phyloP scores from a whole-genome alignment of 2,797 vertebrate genomes.

The Coccyzus lansbergi region DNA sequence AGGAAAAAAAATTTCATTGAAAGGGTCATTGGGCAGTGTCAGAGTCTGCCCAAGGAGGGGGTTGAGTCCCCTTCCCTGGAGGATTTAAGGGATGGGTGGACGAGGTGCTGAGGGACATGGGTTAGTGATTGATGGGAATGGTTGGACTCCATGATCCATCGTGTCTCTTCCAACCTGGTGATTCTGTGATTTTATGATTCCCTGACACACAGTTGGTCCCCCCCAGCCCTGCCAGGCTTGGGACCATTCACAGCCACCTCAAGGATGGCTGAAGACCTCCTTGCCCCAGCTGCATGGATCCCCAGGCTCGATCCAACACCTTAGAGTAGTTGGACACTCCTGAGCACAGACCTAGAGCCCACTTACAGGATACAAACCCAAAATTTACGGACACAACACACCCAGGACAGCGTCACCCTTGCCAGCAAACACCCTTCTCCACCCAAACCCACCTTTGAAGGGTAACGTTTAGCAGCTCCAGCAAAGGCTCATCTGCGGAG shows the following conservation, averaged over 20 bases:
- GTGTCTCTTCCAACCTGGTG: too few species aligned
- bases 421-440: neutral
- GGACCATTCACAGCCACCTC: neutral
- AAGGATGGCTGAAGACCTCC: neutral
- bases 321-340: neutral
- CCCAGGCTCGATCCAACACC: neutral
- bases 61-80: too few species aligned
- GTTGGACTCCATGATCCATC: too few species aligned
- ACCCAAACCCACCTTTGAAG: neutral
- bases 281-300: neutral
- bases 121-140: too few species aligned
- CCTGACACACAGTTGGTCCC: neutral
- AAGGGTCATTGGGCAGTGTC: too few species aligned
- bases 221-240: neutral
- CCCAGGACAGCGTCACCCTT: accelerated
- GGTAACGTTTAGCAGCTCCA: neutral
- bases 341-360: neutral
- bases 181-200: too few species aligned
- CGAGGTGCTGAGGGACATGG: too few species aligned
- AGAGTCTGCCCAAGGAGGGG: too few species aligned
- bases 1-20: too few species aligned
- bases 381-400: accelerated
- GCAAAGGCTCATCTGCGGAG: neutral
- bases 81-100: too few species aligned
- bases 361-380: neutral